Evolutionary conservation across 2,797 vertebrate species (phyloP).

Genomic region (Sebastes goodei): DNA sequence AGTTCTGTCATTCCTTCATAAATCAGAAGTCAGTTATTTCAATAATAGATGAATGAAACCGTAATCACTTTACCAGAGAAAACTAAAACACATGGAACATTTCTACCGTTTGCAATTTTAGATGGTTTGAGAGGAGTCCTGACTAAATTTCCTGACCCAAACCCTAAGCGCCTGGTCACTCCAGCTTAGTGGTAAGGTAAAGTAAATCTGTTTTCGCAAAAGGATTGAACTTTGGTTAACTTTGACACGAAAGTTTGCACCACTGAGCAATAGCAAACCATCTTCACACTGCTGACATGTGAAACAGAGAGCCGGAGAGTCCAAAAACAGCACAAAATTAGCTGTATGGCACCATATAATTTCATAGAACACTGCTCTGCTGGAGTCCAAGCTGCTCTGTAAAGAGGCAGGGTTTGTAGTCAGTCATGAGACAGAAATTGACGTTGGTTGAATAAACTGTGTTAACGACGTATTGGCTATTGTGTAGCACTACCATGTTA

Average conservation of each 20-base stretch:
- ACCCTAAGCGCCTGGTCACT: too few species aligned
- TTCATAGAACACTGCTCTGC: neutral
- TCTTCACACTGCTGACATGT: neutral
- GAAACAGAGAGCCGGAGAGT: neutral
- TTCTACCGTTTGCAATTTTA: neutral
- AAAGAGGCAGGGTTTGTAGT: neutral
- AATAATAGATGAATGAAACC: neutral
- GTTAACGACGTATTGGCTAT: neutral
- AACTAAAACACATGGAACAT: neutral
- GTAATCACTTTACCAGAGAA: neutral
- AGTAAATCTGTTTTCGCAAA: neutral
- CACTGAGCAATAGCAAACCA: neutral
- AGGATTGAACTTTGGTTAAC: neutral
- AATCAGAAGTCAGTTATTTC: neutral
- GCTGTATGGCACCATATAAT: neutral
- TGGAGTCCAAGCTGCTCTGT: neutral
- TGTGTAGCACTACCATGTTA: neutral
- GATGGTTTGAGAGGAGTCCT: neutral
- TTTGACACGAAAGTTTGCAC: neutral
- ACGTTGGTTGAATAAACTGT: neutral
- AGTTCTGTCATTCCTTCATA: neutral
- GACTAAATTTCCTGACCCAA: neutral
- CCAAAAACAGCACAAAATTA: neutral
- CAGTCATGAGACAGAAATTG: neutral
- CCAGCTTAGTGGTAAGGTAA: neutral